Evolutionary conservation across 2,113 vertebrate species (phyloP), one percentile per base, ranked within the genome.

Genomic region (Tichodroma muraria): DNA sequence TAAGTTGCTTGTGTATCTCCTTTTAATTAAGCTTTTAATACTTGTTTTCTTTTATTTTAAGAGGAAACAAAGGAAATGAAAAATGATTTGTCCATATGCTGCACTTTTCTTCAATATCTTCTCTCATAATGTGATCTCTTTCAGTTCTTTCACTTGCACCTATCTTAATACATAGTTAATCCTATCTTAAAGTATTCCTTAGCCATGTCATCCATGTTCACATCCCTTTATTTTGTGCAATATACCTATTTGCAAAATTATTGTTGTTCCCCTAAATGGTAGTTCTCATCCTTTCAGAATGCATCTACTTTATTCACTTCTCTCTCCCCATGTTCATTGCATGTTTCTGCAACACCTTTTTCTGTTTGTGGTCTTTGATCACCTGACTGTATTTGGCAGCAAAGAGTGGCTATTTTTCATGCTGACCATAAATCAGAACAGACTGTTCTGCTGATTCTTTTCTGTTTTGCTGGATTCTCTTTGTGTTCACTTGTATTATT

Each of bases 71-170:
- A 93, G n/a, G 57, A 77, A 90, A 56, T 25, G 6, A 38, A 75
- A 73, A 19, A 31, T 37, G 1, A 73, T 17, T 56, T 83, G 7
- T 42, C 57, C 64, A 57, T 24, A 61, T 22, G 8, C 31, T 64
- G 30, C 3, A 31, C 82, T 80, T 71, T 79, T 24, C 16, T 60
- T 80, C 42, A 30, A 1, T 45, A 22, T 54, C 3, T 70, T 86
- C 84, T 76, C n/a, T 59, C 11, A 49, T 50, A 53, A 28, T 0
- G 0, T 1, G 0, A 38, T 78, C 17, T n/a, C 25, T 61, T 87
- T 54, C 1, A 52, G n/a, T 40, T 72, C 35, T 60, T 49, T 73
- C 14, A 21, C 11, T 73, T 81, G 8, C 7, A 42, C 3, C 8
- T 8, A n/a, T 27, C 31, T 70, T 52, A 56, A 91, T 86, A 13